Conservation (phyloP, 2,113 vertebrate species). For the Rhabdomys dilectus region DNA sequence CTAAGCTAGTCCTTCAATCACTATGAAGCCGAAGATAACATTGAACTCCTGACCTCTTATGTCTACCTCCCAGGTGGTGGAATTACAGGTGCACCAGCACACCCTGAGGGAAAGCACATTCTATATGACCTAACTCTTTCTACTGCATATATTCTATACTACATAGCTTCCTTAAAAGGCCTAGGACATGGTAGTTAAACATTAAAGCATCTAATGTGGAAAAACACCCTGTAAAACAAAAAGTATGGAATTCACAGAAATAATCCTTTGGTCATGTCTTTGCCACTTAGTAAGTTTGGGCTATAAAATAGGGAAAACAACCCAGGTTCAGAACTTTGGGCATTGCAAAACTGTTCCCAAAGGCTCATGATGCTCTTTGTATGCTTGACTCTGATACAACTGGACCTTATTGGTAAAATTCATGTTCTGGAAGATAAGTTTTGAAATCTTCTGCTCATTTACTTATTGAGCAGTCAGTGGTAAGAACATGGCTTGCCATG, state of each 20-base stretch:
- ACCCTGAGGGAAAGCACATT: not conserved
- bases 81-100: not conserved
- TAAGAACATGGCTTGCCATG: not conserved
- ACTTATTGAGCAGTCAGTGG: not conserved
- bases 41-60: not conserved
- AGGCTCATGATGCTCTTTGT: not conserved
- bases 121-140: not conserved
- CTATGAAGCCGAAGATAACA: not conserved
- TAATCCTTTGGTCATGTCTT: conserved; percentile 7
- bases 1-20: not conserved
- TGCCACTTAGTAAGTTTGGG: conserved; percentile 23
- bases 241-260: conserved; percentile 15
- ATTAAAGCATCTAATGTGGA: conserved; percentile 46
- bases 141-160: not conserved
- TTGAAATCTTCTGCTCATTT: not conserved
- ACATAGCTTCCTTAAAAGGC: conserved; percentile 33
- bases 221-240: not conserved
- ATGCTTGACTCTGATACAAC: not conserved
- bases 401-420: not conserved
- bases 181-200: conserved; percentile 21
- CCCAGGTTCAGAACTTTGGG: not conserved
- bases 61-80: not conserved
- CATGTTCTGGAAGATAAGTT: conserved; percentile 1
- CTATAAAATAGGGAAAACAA: conserved; percentile 35
- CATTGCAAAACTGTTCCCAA: not conserved